Percentiles rank a stretch among this genome's conserved stretches.
phyloP scores from a whole-genome alignment of 2,113 vertebrate species.

The Romanogobio albipinnatus region DNA sequence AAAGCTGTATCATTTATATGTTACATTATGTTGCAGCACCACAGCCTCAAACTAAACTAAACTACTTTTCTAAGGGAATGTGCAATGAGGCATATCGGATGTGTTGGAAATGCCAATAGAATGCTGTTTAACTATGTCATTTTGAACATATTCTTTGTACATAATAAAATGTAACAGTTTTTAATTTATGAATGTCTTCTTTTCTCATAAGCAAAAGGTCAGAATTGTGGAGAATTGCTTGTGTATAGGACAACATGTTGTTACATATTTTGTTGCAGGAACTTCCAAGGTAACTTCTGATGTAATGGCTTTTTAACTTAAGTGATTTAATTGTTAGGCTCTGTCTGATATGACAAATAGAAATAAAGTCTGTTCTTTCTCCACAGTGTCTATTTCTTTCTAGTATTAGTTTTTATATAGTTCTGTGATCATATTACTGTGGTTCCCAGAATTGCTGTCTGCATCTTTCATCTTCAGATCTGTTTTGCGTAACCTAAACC shows the following conservation, averaged over 20 bases:
- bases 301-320: slow-evolving; percentile 53
- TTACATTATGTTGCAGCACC: background rate
- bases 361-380: slow-evolving; percentile 70
- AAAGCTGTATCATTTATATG: background rate
- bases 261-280: slow-evolving; percentile 30
- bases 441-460: background rate
- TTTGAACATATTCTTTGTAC: slow-evolving; percentile 3
- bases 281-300: slow-evolving; percentile 41
- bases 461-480: background rate
- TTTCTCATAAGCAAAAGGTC: slow-evolving; percentile 20
- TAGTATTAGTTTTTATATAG: background rate
- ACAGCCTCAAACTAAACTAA: background rate
- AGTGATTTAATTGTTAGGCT: slow-evolving; percentile 60
- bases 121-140: slow-evolving; percentile 6
- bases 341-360: slow-evolving; percentile 58
- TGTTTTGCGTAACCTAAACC: background rate
- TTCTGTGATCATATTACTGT: background rate
- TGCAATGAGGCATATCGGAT: slow-evolving; percentile 37
- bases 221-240: slow-evolving; percentile 5
- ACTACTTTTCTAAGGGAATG: slow-evolving; percentile 29
- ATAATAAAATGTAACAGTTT: slow-evolving; percentile 17
- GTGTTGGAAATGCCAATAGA: background rate
- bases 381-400: slow-evolving; percentile 16
- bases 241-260: slow-evolving; percentile 12
- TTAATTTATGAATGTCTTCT: slow-evolving; percentile 39